phyloP scores from a whole-genome alignment of 2,888 invertebrate species.

The Timema podura region DNA sequence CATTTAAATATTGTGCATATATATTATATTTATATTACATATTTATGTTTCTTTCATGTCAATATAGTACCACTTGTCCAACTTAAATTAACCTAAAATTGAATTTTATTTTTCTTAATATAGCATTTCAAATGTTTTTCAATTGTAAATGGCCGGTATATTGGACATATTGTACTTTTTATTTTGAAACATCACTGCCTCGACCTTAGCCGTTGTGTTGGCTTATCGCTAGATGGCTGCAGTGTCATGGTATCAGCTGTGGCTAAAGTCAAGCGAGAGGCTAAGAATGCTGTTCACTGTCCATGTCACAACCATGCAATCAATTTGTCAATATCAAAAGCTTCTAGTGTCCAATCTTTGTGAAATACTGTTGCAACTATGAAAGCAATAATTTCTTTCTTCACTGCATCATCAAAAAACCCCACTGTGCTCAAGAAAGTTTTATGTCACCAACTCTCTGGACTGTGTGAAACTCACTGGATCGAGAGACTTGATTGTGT shows the following conservation, averaged over 20 bases:
- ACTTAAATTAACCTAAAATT: no score
- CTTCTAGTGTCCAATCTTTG: slow-evolving; percentile 13
- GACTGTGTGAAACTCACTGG: slow-evolving; percentile 33
- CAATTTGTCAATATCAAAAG: slow-evolving; percentile 26
- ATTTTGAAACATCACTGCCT: slow-evolving; percentile 25
- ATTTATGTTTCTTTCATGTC: no score
- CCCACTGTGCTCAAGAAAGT: slow-evolving; percentile 1
- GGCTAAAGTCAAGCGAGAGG: no score
- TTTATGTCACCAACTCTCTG: slow-evolving; percentile 22
- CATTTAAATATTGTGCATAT: no score
- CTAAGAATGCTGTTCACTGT: slow-evolving; percentile 5
- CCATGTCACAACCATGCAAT: slow-evolving; percentile 30
- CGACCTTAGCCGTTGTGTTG: slow-evolving; percentile 3
- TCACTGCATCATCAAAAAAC: slow-evolving; percentile 18
- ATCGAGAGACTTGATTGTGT: slow-evolving; percentile 24
- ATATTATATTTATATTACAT: no score
- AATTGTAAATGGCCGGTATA: background rate
- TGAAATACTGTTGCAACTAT: slow-evolving; percentile 29
- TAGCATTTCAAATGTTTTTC: no score
- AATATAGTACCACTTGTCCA: no score
- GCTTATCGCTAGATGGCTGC: slow-evolving; percentile 30
- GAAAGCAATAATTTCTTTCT: slow-evolving; percentile 27
- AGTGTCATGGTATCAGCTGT: slow-evolving; percentile 30
- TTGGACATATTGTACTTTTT: background rate
- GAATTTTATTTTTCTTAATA: no score